These are phyloP conservation scores for Chymomyza procnemis DNA, from an alignment of 2,888 invertebrate species.

Conservation along the genomic window DNA sequence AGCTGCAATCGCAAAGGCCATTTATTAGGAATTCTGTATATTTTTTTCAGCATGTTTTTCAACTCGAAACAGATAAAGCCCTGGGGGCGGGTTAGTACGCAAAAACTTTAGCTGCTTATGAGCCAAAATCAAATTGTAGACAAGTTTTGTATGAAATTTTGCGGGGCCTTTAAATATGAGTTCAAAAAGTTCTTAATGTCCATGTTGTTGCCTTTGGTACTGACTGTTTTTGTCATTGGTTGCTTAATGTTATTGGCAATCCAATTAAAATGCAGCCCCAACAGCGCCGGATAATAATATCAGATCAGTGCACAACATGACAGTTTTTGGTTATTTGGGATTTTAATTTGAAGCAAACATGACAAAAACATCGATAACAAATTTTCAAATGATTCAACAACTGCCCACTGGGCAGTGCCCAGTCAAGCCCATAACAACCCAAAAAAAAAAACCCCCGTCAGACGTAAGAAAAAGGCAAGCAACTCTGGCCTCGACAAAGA, in stretches of 20 bases:
- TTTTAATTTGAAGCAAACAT: slow-evolving; percentile 71
- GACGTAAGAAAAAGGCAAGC: background rate
- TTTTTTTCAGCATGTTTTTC: slow-evolving; percentile 9
- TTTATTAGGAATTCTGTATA: slow-evolving; percentile 49
- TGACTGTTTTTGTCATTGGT: background rate
- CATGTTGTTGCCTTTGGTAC: background rate
- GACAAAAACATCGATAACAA: slow-evolving; percentile 73
- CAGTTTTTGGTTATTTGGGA: slow-evolving; percentile 58
- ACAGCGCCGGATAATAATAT: slow-evolving; percentile 55
- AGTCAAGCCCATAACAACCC: slow-evolving; percentile 27
- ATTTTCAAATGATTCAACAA: slow-evolving; percentile 42
- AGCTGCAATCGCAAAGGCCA: slow-evolving; percentile 72
- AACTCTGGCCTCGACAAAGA: slow-evolving; percentile 18
- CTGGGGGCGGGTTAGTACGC: background rate
- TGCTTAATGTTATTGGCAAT: background rate
- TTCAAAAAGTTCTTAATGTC: background rate
- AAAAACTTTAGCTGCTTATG: slow-evolving; percentile 58
- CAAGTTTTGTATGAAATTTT: background rate
- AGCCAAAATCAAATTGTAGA: slow-evolving; percentile 58
- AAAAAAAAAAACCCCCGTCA: slow-evolving; percentile 18
- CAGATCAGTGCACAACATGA: slow-evolving; percentile 52
- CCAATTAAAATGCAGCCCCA: background rate
- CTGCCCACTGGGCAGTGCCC: background rate
- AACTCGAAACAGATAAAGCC: background rate
- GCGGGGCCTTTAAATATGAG: background rate